Evolutionary conservation across 92 coral and sea anemone genomes (phyloP).

Genomic region (Epizoanthus fatuus): DNA sequence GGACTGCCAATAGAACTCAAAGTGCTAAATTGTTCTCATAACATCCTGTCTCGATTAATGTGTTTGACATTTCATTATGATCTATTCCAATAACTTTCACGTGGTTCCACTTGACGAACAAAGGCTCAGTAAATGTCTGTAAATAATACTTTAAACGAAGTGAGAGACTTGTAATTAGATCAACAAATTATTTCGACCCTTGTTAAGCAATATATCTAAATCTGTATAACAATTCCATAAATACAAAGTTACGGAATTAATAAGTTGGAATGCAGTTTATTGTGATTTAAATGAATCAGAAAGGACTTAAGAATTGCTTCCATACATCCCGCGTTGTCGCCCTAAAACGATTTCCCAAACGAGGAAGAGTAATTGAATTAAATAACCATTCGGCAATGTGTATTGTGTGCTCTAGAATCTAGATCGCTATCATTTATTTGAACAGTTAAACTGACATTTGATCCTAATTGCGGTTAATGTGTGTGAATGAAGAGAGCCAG

Average conservation of each 20-base stretch:
- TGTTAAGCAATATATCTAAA: conserved; percentile 15
- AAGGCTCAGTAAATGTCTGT: conserved; percentile 85
- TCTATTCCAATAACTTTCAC: conserved; percentile 63
- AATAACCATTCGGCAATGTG: conserved; percentile 33
- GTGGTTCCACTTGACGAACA: conserved; percentile 80
- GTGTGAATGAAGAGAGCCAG: conserved; percentile 35
- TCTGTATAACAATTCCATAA: conserved; percentile 2
- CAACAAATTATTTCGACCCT: conserved; percentile 42
- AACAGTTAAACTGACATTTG: conserved; percentile 74
- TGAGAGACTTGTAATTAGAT: conserved; percentile 44
- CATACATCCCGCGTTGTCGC: conserved; percentile 3
- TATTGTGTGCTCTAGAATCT: conserved; percentile 30
- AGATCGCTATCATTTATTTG: conserved; percentile 66
- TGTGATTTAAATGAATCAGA: not conserved
- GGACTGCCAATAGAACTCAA: conserved; percentile 68
- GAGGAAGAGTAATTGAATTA: conserved; percentile 36
- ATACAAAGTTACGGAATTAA: not conserved
- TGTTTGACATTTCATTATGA: conserved; percentile 87
- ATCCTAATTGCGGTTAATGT: conserved; percentile 64
- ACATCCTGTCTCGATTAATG: conserved; percentile 82
- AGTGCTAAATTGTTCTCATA: conserved; percentile 82
- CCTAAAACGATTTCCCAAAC: conserved; percentile 11
- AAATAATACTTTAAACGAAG: conserved; percentile 36
- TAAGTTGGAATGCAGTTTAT: not conserved
- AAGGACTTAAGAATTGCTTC: not conserved